A percentile compares a stretch with the other conserved stretches of the same genome.
Evolutionary conservation across 2,888 invertebrate species (phyloP).

Genomic region (Lochmaea crataegi): DNA sequence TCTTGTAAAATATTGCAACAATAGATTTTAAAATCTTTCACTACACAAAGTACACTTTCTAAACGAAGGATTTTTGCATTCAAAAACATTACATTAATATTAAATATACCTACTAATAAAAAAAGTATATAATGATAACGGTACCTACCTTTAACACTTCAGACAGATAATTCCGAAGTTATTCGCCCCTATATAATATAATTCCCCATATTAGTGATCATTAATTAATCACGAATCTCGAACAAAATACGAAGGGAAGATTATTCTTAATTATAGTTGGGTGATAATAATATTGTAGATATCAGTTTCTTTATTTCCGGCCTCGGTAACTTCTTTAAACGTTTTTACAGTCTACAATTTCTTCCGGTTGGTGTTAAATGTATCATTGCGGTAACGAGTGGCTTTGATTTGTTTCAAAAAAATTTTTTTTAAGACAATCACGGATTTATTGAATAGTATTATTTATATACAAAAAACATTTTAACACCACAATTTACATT

Average conservation of each 20-base stretch:
- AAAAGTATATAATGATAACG: conserved; percentile 7
- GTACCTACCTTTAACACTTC: conserved; percentile 3
- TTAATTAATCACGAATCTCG: conserved; percentile 24
- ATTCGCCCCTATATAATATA: conserved; percentile 26
- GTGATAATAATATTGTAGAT: conserved; percentile 27
- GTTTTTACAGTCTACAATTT: conserved; percentile 26
- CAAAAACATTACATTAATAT: too few species aligned
- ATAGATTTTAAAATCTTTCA: not conserved
- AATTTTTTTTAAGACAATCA: not conserved
- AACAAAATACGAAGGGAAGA: conserved; percentile 16
- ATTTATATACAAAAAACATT: too few species aligned
- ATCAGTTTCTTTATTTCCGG: conserved; percentile 34
- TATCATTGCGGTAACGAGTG: conserved; percentile 22
- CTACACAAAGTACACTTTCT: too few species aligned
- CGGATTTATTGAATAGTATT: too few species aligned
- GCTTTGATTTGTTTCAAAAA: conserved; percentile 18
- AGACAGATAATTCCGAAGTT: conserved; percentile 5
- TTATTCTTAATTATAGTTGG: conserved; percentile 32
- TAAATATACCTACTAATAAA: conserved; percentile 6
- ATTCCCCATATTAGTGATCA: conserved; percentile 25
- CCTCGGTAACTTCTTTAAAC: conserved; percentile 22
- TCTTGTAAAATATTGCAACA: not conserved
- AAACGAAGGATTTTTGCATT: too few species aligned
- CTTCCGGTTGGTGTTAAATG: conserved; percentile 29
- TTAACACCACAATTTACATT: too few species aligned